phyloP scores from a whole-genome alignment of 2,113 vertebrate species.

The Regulus satrapa region DNA sequence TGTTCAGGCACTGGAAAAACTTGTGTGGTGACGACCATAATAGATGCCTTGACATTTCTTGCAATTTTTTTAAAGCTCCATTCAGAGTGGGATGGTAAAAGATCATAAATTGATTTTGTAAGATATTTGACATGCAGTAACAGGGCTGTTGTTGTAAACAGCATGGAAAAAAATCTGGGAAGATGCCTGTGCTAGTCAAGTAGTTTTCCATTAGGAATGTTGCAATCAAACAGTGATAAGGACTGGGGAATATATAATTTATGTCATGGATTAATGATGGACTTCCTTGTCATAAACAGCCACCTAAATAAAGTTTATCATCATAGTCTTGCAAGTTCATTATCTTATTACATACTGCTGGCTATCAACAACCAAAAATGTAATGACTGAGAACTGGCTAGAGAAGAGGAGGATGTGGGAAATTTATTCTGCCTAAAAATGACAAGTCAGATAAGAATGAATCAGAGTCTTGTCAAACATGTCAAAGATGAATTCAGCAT shows the following conservation, averaged over 20 bases:
- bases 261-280: not conserved
- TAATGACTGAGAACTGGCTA: not conserved
- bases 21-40: accelerated
- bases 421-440: not conserved
- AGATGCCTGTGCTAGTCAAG: accelerated
- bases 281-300: not conserved
- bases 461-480: not conserved
- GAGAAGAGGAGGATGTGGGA: not conserved
- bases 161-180: not conserved
- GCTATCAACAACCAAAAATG: not conserved
- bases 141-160: not conserved
- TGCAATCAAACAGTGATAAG: not conserved
- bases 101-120: not conserved
- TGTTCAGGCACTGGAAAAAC: not conserved
- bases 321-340: not conserved
- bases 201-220: not conserved
- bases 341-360: not conserved
- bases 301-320: not conserved
- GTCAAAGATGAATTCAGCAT: not conserved
- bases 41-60: not conserved
- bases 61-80: not conserved
- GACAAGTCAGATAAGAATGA: not conserved
- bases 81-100: not conserved
- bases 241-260: not conserved
- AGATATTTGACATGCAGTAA: not conserved